Percentiles rank a stretch among this genome's conserved stretches.
phyloP scores from a whole-genome alignment of 2,113 vertebrate genomes.

The Psilopsiagon aymara region DNA sequence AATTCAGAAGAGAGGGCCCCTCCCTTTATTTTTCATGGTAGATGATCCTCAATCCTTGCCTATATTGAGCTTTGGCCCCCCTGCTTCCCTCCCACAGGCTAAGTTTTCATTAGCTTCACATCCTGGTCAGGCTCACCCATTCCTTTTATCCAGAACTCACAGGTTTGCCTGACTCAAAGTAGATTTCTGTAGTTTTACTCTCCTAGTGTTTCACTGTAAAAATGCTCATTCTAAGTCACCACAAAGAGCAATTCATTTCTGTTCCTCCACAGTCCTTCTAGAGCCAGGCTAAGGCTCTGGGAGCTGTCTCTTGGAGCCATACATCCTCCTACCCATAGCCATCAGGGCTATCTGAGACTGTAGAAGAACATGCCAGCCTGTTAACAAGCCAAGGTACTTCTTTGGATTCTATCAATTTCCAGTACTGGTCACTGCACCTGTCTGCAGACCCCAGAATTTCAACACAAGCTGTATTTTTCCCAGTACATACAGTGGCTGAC shows the following conservation, averaged over 20 bases:
- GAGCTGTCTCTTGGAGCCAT: not conserved
- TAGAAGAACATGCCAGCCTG: not conserved
- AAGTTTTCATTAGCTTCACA: not conserved
- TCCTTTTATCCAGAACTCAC: not conserved
- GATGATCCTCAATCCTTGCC: not conserved
- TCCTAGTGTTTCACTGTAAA: conserved; percentile 39
- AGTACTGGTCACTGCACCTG: not conserved
- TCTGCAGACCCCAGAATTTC: not conserved
- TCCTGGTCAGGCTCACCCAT: not conserved
- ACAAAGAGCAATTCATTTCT: conserved; percentile 48
- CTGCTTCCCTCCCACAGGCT: not conserved
- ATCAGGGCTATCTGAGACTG: not conserved
- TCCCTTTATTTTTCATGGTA: not conserved
- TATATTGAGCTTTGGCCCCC: not conserved
- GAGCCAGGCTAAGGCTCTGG: not conserved
- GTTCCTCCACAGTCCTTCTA: not conserved
- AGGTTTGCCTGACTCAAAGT: conserved; percentile 9
- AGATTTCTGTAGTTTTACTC: not conserved
- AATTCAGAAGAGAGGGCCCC: not conserved
- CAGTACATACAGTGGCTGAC: accelerated
- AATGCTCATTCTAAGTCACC: not conserved
- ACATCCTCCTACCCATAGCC: not conserved
- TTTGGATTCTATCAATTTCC: not conserved
- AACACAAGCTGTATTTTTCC: not conserved
- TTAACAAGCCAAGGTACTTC: not conserved